A percentile compares a stretch with the other conserved stretches of the same genome.
Evolutionary conservation across 2,888 invertebrate genomes (phyloP).

Genomic region (Mythimna pallens): DNA sequence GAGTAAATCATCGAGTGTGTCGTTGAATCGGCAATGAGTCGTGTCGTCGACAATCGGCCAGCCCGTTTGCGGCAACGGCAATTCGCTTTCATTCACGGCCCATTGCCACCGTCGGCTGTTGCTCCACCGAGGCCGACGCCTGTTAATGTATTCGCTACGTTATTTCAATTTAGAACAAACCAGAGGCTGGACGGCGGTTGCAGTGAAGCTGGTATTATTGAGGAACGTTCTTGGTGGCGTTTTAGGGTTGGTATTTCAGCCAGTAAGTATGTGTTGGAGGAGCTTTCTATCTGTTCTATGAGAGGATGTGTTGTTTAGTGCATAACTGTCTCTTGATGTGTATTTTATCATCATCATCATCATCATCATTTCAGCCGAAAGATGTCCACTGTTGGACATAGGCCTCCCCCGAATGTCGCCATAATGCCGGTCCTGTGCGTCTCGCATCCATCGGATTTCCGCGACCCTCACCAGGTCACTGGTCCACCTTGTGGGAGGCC

Average conservation of each 20-base stretch:
- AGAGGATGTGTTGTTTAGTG: too few relatives aligned
- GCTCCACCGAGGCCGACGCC: conserved; percentile 66
- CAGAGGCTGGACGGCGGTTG: conserved; percentile 42
- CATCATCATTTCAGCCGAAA: too few relatives aligned
- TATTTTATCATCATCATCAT: too few relatives aligned
- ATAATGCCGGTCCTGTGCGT: too few relatives aligned
- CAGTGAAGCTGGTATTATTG: conserved; percentile 41
- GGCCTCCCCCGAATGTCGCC: too few relatives aligned
- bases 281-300: not conserved
- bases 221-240: not conserved
- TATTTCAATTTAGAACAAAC: conserved; percentile 81
- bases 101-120: conserved; percentile 74
- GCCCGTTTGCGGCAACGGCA: conserved; percentile 86
- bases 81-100: conserved; percentile 82
- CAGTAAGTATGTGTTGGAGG: too few relatives aligned
- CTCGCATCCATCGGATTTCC: too few relatives aligned
- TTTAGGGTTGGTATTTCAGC: not conserved
- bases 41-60: conserved; percentile 85
- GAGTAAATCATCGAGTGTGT: conserved; percentile 79
- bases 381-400: too few relatives aligned
- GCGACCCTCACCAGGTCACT: too few relatives aligned
- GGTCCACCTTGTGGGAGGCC: too few relatives aligned
- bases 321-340: not conserved
- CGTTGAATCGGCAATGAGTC: conserved; percentile 83
- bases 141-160: conserved; percentile 76